These are phyloP conservation scores for Rhinophrynus dorsalis DNA, from an alignment of 2,797 vertebrate species.

Conservation along the genomic window DNA sequence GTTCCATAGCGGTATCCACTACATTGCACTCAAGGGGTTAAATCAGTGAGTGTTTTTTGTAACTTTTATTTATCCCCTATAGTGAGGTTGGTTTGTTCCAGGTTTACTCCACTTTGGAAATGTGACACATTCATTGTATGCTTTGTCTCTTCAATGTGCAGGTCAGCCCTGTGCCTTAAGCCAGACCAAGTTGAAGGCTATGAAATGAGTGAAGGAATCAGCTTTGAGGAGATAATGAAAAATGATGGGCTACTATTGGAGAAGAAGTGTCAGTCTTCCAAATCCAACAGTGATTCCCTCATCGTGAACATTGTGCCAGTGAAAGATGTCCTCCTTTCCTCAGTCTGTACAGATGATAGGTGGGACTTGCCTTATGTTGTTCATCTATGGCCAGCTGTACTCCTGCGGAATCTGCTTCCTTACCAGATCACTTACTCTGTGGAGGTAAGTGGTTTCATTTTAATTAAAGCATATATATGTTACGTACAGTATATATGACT, in stretches of 20 bases:
- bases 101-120: too few species aligned
- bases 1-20: too few species aligned
- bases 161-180: constrained; percentile 83
- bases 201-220: constrained; percentile 81
- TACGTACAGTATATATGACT: background rate
- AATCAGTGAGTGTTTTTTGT: too few species aligned
- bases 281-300: constrained; percentile 67
- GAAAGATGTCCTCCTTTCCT: constrained; percentile 78
- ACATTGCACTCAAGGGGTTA: too few species aligned
- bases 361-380: constrained; percentile 89
- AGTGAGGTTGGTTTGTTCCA: too few species aligned
- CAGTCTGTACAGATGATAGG: constrained; percentile 73
- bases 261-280: constrained; percentile 74
- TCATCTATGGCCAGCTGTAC: constrained; percentile 89
- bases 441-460: constrained; percentile 70
- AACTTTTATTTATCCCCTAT: too few species aligned
- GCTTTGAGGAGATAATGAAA: constrained; percentile 81
- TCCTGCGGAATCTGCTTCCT: constrained; percentile 90
- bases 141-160: constrained; percentile 56
- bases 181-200: constrained; percentile 68
- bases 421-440: constrained; percentile 82
- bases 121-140: too few species aligned
- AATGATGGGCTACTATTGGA: constrained; percentile 69
- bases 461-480: background rate
- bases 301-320: constrained; percentile 86